phyloP scores from a whole-genome alignment of 2,797 vertebrate genomes.

The Heteromormyrus szaboi region DNA sequence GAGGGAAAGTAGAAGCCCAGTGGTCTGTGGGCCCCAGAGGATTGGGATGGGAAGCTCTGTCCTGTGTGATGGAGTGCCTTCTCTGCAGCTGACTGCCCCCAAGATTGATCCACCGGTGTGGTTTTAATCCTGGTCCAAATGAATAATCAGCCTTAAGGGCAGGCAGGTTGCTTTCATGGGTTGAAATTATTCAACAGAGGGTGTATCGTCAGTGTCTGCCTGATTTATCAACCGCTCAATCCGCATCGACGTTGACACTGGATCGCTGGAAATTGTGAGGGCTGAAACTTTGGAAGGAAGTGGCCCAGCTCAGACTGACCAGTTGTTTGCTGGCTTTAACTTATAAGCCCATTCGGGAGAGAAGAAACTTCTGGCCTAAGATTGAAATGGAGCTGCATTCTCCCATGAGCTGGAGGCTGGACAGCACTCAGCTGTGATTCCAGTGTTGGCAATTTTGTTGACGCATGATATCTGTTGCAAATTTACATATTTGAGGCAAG shows the following conservation, averaged over 20 bases:
- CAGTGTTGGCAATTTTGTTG: not conserved
- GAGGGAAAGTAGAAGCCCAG: not conserved
- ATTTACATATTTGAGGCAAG: not conserved
- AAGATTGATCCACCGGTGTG: conserved; percentile 6
- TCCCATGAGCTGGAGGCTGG: not conserved
- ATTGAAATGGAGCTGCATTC: not conserved
- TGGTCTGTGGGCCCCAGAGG: not conserved
- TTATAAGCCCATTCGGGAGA: not conserved
- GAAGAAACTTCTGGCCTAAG: not conserved
- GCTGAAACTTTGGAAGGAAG: not conserved
- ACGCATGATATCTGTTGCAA: not conserved
- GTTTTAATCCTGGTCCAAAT: not conserved
- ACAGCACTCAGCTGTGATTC: not conserved
- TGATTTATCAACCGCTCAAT: not conserved
- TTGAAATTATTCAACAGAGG: conserved; percentile 1
- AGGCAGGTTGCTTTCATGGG: not conserved
- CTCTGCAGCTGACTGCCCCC: not conserved
- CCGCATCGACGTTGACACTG: not conserved
- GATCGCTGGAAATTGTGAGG: not conserved
- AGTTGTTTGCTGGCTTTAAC: not conserved
- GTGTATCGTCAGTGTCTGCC: not conserved
- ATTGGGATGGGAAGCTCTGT: not conserved
- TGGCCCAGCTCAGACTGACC: not conserved
- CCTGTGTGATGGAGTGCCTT: not conserved
- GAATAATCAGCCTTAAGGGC: not conserved